Evolutionary conservation across 2,888 invertebrate species (phyloP), one percentile per base, ranked within the genome.

Genomic region (Artemia sinica): DNA sequence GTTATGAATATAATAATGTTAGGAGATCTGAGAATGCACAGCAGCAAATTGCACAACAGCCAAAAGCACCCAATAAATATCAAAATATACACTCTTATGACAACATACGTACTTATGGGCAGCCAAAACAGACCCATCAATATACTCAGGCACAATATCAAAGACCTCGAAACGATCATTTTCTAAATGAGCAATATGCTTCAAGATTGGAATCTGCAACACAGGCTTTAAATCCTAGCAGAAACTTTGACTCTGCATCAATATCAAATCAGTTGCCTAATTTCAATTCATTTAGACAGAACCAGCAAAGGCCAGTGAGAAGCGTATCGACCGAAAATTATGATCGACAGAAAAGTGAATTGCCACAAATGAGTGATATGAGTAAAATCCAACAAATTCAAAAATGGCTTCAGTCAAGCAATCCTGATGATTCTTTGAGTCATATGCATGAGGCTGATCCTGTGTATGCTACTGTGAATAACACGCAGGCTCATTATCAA

Each of bases 371-470:
- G 63, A 58, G 63, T 58, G 63, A 58, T 28, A 58, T 58, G 8
- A 58, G 63, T 10, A 58, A 58, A 58, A 58, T 58, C n/a, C 63
- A 58, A 28, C 63, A 58, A 58, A 58, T 58, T 28, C 63, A 58
- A 58, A 58, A 58, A 9, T 58, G 63, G 63, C 63, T 58, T 28
- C 63, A 58, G 63, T 58, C 63, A 8, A 58, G 63, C 63, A 58
- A 58, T 11, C 63, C 63, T 58, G 63, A 58, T 58, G 63, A 58
- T 58, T 58, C 63, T 58, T 28, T 58, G n/a, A 58, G 63, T 28
- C 63, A 58, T n/a, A 28, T 28, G 28, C 63, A 58, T 58, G 28
- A 58, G 14, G n/a, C 63, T 58, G 63, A 58, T 9, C 63, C 63
- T 10, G 11, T 58, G 63, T 58, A 58, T 58, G 63, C 63, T 28